Conservation (phyloP, 2,113 vertebrate genomes). For the Diadophis punctatus region DNA sequence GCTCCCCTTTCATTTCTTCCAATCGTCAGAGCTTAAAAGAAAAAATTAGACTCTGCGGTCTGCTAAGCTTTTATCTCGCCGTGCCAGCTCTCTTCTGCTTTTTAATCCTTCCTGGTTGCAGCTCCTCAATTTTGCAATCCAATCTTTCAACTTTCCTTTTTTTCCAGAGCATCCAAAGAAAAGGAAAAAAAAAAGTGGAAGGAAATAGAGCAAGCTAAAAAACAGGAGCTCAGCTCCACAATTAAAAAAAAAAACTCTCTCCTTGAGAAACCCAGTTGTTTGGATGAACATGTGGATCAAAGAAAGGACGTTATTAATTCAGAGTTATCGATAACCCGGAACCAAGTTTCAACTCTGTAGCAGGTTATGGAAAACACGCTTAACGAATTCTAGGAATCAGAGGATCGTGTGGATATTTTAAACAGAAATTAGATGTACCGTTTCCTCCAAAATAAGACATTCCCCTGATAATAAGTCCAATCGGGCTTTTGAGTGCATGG, state of each 20-base stretch:
- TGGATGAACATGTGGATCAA: not conserved
- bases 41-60: slow-evolving; percentile 15
- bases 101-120: not conserved
- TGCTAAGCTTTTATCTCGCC: not conserved
- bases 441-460: too few species aligned
- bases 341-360: not conserved
- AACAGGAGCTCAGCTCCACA: not conserved
- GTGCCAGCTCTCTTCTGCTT: not conserved
- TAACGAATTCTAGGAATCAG: not conserved
- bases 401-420: not conserved
- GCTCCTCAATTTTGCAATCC: not conserved
- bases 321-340: not conserved
- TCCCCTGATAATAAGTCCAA: too few species aligned
- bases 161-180: not conserved
- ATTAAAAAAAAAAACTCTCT: not conserved
- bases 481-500: too few species aligned
- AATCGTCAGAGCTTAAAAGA: slow-evolving; percentile 26
- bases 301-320: not conserved
- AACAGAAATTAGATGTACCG: not conserved
- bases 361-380: too few species aligned
- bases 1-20: not conserved
- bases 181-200: not conserved
- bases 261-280: not conserved
- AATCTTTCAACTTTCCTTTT: not conserved
- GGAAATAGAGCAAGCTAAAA: not conserved